Conservation (phyloP, 2,888 invertebrate genomes). For the Cabera pusaria region DNA sequence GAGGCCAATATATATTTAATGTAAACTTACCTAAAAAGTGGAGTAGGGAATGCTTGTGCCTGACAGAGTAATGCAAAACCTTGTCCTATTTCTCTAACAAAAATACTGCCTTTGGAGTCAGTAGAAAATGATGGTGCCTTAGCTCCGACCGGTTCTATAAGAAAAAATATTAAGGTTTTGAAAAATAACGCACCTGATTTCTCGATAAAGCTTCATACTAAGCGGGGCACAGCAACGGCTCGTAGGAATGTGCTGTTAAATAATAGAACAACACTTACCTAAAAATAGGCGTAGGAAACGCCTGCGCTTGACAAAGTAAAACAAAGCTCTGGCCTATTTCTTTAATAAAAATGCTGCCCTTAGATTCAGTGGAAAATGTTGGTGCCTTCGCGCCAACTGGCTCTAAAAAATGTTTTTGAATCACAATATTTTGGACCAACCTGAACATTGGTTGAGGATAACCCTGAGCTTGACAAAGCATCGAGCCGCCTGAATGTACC, state of each 20-base stretch:
- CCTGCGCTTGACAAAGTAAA: constrained; percentile 85
- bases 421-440: constrained; percentile 64
- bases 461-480: constrained; percentile 83
- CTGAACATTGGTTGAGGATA: constrained; percentile 87
- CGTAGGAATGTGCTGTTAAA: no score
- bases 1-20: no score
- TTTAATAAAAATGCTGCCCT: constrained; percentile 85
- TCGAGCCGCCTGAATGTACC: constrained; percentile 64
- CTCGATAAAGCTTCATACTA: no score
- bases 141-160: constrained; percentile 84
- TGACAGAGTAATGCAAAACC: constrained; percentile 85
- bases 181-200: no score
- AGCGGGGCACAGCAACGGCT: no score
- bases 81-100: constrained; percentile 80
- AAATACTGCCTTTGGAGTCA: constrained; percentile 86
- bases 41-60: constrained; percentile 85
- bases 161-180: no score
- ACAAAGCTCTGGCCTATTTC: constrained; percentile 82
- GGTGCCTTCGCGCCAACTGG: constrained; percentile 85
- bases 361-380: constrained; percentile 85
- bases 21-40: constrained; percentile 51
- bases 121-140: constrained; percentile 85
- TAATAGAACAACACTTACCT: no score
- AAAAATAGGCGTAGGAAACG: constrained; percentile 83
- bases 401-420: constrained; percentile 64